These are phyloP conservation scores for Heliconius erato DNA, from an alignment of 2,888 invertebrate genomes.

Conservation along the genomic window DNA sequence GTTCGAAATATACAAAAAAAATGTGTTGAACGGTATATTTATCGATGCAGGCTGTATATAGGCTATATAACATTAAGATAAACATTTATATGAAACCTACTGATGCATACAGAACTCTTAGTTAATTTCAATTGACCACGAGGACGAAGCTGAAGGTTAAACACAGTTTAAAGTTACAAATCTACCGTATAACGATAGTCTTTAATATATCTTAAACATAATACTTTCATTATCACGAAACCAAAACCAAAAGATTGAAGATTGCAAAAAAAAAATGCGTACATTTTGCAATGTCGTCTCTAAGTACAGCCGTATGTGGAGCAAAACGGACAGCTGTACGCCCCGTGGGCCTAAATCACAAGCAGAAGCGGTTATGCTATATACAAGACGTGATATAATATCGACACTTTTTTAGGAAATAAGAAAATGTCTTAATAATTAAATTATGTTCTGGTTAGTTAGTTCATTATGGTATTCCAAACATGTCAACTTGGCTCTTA, in stretches of 20 bases:
- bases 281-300: slow-evolving; percentile 69
- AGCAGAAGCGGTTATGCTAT: slow-evolving; percentile 22
- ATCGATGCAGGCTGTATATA: background rate
- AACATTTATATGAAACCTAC: too few relatives aligned
- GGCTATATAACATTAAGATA: background rate
- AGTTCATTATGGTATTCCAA: too few relatives aligned
- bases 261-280: slow-evolving; percentile 60
- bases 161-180: background rate
- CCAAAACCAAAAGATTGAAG: slow-evolving; percentile 40
- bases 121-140: too few relatives aligned
- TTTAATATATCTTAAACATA: background rate
- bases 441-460: too few relatives aligned
- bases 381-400: too few relatives aligned
- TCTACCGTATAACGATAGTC: background rate
- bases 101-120: too few relatives aligned
- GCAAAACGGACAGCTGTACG: slow-evolving; percentile 69
- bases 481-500: too few relatives aligned
- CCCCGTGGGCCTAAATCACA: slow-evolving; percentile 43
- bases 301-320: slow-evolving; percentile 74
- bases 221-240: slow-evolving; percentile 1
- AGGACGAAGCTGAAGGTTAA: too few relatives aligned
- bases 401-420: too few relatives aligned
- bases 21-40: background rate
- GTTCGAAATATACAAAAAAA: background rate
- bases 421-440: too few relatives aligned